Evolutionary conservation across 2,113 vertebrate species (phyloP), one percentile per base, ranked within the genome.

Genomic region (Narcine bancroftii): DNA sequence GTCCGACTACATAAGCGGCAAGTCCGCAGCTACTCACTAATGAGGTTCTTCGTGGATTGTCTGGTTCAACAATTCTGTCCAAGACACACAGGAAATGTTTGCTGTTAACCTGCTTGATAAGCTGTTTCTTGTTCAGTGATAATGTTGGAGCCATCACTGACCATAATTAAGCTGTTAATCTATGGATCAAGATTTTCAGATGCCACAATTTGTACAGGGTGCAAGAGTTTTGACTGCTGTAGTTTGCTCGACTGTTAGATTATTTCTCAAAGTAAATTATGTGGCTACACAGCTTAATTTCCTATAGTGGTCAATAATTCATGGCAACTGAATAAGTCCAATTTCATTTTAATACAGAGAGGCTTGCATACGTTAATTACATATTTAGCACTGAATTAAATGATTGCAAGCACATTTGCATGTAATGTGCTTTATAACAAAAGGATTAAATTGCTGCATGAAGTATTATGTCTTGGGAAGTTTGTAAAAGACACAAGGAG

Each of bases 251-350:
- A 36, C 7, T 60, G 6, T 15, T 2, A n/a, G 26, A 15, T 10
- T 29, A 83, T 50, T 53, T 60, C 81, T 56, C 53, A 36, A 50
- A 85, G 53, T 39, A 85, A 85, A 85, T 85, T 85, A 60, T n/a
- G 53, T 36, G 53, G 53, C 33, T 60, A 19, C 79, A 33, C 53
- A n/a, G 50, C 21, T 60, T 56, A 36, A 87, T 87, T 87, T n/a
- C 53, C 13, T 83, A 50, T 60, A 87, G n/a, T 87, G 53, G 15
- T 36, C 81, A 87, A 87, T 87, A 53, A 87, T 36, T 60, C 81
- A 87, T 87, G 81, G 60, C 33, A 13, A 60, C 21, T 36, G 81
- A 87, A 87, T 60, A 87, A 60, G 15, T 19, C 53, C 56, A 85
- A 85, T n/a, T 56, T 29, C 50, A 56, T 60, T 56, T 85, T 60